Conservation (phyloP, 2,113 vertebrate genomes). For the Cryptomyrus ogoouensis region DNA sequence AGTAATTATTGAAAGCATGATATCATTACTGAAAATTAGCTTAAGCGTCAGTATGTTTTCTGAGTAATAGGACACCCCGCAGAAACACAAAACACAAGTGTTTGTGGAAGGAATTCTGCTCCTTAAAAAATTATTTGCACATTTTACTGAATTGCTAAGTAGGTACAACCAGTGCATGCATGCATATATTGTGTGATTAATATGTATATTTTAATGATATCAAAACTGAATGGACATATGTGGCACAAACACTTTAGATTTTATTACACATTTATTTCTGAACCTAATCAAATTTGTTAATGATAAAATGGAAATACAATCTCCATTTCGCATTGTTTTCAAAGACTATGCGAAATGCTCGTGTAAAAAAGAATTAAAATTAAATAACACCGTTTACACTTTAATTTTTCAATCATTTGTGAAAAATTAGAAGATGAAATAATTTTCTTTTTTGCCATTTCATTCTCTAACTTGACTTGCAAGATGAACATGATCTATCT, state of each 20-base stretch:
- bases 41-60: neutral
- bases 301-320: neutral
- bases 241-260: neutral
- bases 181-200: too few relatives aligned
- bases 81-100: neutral
- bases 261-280: neutral
- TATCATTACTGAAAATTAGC: neutral
- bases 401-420: neutral
- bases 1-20: neutral
- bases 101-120: neutral
- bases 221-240: neutral
- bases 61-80: neutral
- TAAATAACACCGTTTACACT: neutral
- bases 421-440: neutral
- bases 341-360: neutral
- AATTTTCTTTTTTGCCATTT: neutral
- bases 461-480: neutral
- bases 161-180: too few relatives aligned
- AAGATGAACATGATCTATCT: too few relatives aligned
- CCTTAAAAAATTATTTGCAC: neutral
- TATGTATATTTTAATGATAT: too few relatives aligned
- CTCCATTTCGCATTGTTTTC: neutral
- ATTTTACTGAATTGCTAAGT: neutral
- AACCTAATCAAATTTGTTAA: neutral
- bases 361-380: neutral